Evolutionary conservation across 2,888 invertebrate species (phyloP).

Genomic region (Ramazzottius varieornatus): DNA sequence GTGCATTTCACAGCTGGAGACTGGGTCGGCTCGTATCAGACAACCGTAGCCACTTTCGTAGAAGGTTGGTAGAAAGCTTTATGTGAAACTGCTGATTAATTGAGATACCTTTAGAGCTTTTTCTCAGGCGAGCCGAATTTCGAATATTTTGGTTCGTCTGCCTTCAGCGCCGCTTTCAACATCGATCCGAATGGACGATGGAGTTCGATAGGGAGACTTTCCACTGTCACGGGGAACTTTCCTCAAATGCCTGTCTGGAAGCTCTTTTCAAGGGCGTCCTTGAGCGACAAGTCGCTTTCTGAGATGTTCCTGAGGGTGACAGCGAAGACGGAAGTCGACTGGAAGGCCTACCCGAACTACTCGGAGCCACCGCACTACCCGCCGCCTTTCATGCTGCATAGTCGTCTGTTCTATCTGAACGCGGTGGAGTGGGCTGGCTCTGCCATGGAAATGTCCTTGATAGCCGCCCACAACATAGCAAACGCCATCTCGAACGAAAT

Average conservation of each 20-base stretch:
- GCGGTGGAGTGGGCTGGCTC: constrained; percentile 37
- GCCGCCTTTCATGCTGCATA: constrained; percentile 28
- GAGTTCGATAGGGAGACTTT: constrained; percentile 26
- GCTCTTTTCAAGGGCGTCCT: constrained; percentile 29
- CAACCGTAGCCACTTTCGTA: constrained; percentile 31
- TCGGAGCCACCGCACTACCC: constrained; percentile 14
- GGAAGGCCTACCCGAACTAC: constrained; percentile 34
- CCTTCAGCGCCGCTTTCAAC: constrained; percentile 24
- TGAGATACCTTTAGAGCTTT: too few species aligned
- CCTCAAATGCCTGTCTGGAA: constrained; percentile 27
- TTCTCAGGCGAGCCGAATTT: constrained; percentile 26
- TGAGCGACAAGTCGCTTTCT: constrained; percentile 25
- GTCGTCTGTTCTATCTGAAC: constrained; percentile 32
- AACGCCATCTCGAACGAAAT: constrained; percentile 4
- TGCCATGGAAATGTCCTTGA: constrained; percentile 39
- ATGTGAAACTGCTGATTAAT: too few species aligned
- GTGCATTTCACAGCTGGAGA: constrained; percentile 12
- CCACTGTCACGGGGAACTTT: constrained; percentile 16
- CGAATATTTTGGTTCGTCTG: constrained; percentile 23
- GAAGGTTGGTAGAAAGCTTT: too few species aligned
- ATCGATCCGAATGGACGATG: constrained; percentile 25
- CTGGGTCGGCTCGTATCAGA: constrained; percentile 27
- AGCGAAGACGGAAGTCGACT: constrained; percentile 21
- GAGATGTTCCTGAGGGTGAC: constrained; percentile 26
- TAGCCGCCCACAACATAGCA: constrained; percentile 35